Evolutionary conservation across 2,113 vertebrate genomes (phyloP).

Genomic region (Seriola dumerili): DNA sequence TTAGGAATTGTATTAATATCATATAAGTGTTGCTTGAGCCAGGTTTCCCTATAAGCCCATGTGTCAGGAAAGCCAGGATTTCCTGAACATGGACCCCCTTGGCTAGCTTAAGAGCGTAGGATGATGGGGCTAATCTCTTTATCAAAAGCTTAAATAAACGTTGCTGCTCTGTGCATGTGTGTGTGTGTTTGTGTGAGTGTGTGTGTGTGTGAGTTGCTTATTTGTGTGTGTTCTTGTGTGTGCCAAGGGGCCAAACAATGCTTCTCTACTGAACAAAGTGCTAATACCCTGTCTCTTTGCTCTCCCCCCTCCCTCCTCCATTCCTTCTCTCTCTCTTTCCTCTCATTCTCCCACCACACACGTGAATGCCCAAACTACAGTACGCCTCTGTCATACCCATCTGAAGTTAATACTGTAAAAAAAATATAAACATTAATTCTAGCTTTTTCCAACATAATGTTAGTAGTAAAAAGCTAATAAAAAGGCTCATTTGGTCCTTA

Average conservation of each 20-base stretch:
- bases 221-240: conserved; percentile 57
- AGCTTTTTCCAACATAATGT: background rate
- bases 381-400: background rate
- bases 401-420: background rate
- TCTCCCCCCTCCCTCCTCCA: conserved; percentile 31
- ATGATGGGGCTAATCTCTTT: conserved; percentile 86
- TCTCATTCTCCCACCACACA: conserved; percentile 18
- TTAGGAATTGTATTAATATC: conserved; percentile 36
- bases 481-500: background rate
- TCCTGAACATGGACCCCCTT: conserved; percentile 79
- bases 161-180: conserved; percentile 47
- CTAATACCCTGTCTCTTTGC: conserved; percentile 74
- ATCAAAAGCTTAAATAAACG: conserved; percentile 87
- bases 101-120: conserved; percentile 70
- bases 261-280: conserved; percentile 71
- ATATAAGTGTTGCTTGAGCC: conserved; percentile 36
- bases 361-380: conserved; percentile 10
- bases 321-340: conserved; percentile 6
- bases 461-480: background rate
- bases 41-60: conserved; percentile 51
- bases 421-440: background rate
- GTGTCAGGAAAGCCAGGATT: conserved; percentile 79
- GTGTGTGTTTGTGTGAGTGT: conserved; percentile 43
- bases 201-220: conserved; percentile 41
- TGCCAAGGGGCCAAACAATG: conserved; percentile 71